phyloP scores from a whole-genome alignment of 2,888 invertebrate species.

The Myopa tessellatipennis region DNA sequence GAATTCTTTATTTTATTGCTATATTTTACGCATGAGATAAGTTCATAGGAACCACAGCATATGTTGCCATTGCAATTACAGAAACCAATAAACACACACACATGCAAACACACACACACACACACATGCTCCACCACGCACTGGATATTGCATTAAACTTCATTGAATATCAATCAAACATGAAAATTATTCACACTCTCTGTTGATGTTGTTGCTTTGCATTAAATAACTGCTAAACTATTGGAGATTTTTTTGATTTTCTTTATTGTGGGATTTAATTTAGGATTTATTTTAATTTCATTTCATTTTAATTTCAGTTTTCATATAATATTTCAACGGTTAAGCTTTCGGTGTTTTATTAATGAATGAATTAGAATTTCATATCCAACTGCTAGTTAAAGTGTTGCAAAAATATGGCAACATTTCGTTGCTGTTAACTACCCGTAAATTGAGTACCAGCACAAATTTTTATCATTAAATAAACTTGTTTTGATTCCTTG shows the following conservation, averaged over 20 bases:
- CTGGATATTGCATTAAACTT: not conserved
- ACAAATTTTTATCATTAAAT: no score
- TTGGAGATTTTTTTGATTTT: no score
- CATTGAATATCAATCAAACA: conserved; percentile 29
- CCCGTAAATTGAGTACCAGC: no score
- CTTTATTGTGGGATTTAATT: no score
- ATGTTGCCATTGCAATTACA: not conserved
- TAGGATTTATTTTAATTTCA: not conserved
- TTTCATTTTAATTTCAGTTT: not conserved
- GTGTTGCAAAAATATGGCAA: no score
- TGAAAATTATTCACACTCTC: conserved; percentile 3
- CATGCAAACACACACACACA: not conserved
- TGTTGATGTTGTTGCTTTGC: not conserved
- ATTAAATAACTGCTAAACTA: no score
- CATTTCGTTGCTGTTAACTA: no score
- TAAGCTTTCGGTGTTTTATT: not conserved
- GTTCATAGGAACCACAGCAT: not conserved
- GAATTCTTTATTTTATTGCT: not conserved
- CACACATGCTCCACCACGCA: not conserved
- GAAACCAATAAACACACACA: not conserved
- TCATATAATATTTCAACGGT: not conserved
- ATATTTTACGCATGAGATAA: not conserved
- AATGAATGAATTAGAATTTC: not conserved
- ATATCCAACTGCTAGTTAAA: no score
- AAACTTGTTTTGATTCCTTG: no score